Conservation (phyloP, 2,888 invertebrate genomes). For the Athalia rosae region DNA sequence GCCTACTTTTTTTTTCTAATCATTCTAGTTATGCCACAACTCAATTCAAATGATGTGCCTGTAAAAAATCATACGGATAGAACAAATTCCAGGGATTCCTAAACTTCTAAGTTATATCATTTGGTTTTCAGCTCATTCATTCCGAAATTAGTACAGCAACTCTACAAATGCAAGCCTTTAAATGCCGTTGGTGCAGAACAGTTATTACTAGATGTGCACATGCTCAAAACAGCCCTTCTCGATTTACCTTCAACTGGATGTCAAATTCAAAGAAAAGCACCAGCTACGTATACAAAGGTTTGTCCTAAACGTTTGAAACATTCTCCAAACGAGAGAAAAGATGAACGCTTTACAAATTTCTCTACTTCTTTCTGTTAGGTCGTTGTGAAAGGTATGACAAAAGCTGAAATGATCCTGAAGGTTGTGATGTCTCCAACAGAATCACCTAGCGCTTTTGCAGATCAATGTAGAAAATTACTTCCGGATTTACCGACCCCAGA, state of each 20-base stretch:
- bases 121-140: slow-evolving; percentile 85
- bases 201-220: slow-evolving; percentile 93
- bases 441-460: slow-evolving; percentile 86
- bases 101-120: slow-evolving; percentile 7
- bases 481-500: slow-evolving; percentile 93
- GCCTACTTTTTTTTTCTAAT: slow-evolving; percentile 5
- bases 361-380: slow-evolving; percentile 74
- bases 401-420: slow-evolving; percentile 99
- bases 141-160: slow-evolving; percentile 92
- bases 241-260: slow-evolving; percentile 96
- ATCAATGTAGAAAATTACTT: slow-evolving; percentile 91
- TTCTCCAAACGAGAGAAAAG: background rate
- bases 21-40: slow-evolving; percentile 33
- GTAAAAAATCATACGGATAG: background rate
- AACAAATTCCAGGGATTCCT: slow-evolving; percentile 21
- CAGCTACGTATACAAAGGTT: slow-evolving; percentile 89
- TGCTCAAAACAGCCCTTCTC: slow-evolving; percentile 94
- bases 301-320: background rate
- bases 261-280: slow-evolving; percentile 90
- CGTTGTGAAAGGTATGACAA: slow-evolving; percentile 93
- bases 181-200: slow-evolving; percentile 93
- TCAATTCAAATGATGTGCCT: slow-evolving; percentile 25
- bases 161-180: slow-evolving; percentile 94
- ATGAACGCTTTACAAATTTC: slow-evolving; percentile 61
- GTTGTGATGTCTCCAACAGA: slow-evolving; percentile 96